Evolutionary conservation across 2,113 vertebrate genomes (phyloP).

Genomic region (Dromas ardeola): DNA sequence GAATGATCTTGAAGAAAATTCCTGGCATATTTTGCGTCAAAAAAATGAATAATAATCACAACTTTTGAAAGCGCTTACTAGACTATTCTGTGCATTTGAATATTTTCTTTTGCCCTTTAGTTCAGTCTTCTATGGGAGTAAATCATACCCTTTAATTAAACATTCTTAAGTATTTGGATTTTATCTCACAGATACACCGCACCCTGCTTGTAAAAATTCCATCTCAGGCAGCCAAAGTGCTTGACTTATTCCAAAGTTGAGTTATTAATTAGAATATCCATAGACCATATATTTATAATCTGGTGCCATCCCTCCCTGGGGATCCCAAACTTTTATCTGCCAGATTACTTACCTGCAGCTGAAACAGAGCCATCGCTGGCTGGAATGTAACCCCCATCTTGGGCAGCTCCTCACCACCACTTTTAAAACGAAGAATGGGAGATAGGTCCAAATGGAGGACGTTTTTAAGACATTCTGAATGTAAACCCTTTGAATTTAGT

Average conservation of each 20-base stretch:
- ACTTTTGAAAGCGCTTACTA: conserved; percentile 1
- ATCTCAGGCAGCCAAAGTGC: not conserved
- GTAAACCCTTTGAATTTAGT: not conserved
- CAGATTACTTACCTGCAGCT: not conserved
- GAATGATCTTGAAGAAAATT: not conserved
- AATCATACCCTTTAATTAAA: conserved; percentile 46
- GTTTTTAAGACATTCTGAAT: not conserved
- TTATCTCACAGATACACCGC: conserved; percentile 59
- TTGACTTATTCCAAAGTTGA: conserved; percentile 23
- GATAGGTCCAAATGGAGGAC: not conserved
- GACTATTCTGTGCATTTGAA: not conserved
- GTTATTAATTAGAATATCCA: conserved; percentile 28
- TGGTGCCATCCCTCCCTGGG: not conserved
- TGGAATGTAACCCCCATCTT: not conserved
- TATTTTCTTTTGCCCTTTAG: conserved; percentile 7
- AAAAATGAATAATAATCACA: not conserved
- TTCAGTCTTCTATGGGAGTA: conserved; percentile 1
- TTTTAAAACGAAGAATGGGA: not conserved
- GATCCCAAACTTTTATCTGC: not conserved
- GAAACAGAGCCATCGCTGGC: not conserved
- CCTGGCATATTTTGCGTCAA: not conserved
- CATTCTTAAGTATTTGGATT: conserved; percentile 44
- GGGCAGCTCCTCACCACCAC: not conserved
- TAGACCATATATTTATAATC: not conserved
- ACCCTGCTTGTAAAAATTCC: conserved; percentile 67